Conservation (phyloP, 92 coral and sea anemone genomes). For the Chrysogorgia sp. region DNA sequence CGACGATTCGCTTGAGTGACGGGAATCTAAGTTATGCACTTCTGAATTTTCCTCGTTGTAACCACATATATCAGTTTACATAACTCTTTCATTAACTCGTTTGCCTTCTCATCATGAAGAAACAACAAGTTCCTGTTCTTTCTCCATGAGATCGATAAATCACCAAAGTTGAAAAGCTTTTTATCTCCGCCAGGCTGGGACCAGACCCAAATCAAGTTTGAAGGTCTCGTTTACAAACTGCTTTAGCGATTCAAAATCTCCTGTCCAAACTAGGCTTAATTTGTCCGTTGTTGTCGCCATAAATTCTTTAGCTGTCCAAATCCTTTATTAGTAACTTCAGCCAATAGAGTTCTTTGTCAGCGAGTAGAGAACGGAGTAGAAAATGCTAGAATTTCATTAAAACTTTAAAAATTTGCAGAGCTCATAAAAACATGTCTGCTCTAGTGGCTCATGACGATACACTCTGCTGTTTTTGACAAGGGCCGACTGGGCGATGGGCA, state of each 20-base stretch:
- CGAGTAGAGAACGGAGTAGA: no score
- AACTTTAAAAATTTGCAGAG: neutral
- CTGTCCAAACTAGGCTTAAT: constrained; percentile 8
- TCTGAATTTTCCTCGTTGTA: no score
- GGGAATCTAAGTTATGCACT: neutral
- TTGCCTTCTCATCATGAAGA: constrained; percentile 5
- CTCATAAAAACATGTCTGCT: neutral
- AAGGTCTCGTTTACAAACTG: neutral
- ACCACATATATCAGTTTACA: neutral
- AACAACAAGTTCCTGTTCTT: neutral
- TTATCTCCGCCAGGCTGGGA: constrained; percentile 35
- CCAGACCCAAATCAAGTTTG: constrained; percentile 11
- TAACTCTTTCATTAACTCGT: neutral
- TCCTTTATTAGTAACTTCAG: no score
- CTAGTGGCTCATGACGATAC: neutral
- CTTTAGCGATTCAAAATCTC: constrained; percentile 25
- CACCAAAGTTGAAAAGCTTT: constrained; percentile 7
- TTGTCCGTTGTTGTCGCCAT: neutral
- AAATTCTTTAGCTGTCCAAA: no score
- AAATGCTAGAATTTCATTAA: neutral
- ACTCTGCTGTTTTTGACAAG: no score
- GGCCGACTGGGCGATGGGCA: no score
- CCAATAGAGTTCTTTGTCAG: no score
- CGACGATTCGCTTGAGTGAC: neutral
- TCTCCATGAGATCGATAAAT: neutral